Percentiles rank a stretch among this genome's conserved stretches.
phyloP scores from a whole-genome alignment of 1,140 invertebrate species.

The Andrena cerasifolii region DNA sequence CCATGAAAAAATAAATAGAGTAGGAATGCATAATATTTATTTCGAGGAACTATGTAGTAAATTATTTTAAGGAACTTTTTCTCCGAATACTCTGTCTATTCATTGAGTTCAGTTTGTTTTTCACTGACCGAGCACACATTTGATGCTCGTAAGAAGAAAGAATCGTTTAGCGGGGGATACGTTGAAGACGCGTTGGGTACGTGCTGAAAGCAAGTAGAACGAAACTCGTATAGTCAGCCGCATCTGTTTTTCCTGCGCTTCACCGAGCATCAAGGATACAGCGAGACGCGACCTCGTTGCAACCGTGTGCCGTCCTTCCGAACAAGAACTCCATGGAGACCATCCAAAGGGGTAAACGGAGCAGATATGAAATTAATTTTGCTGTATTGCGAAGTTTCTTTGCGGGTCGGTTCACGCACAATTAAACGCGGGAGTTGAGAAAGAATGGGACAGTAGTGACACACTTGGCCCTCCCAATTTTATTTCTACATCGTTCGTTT shows the following conservation, averaged over 20 bases:
- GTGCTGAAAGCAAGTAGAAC: not conserved
- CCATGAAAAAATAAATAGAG: no score
- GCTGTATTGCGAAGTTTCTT: not conserved
- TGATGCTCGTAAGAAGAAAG: not conserved
- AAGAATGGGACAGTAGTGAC: not conserved
- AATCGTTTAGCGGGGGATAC: not conserved
- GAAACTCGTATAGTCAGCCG: not conserved
- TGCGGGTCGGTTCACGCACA: not conserved
- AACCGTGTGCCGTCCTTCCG: not conserved
- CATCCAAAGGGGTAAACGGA: not conserved
- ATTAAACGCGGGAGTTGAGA: not conserved
- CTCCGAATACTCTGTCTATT: no score
- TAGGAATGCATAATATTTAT: no score
- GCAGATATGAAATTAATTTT: constrained; percentile 1
- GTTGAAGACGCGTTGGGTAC: not conserved
- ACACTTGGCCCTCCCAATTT: not conserved
- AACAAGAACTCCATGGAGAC: not conserved
- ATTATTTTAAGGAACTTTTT: no score
- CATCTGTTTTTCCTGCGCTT: not conserved
- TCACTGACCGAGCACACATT: no score
- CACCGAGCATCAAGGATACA: not conserved
- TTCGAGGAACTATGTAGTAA: no score
- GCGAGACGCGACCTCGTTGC: not conserved
- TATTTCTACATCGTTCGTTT: not conserved
- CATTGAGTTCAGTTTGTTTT: no score